Evolutionary conservation across 2,797 vertebrate genomes (phyloP).

Genomic region (Taenioides sp.): DNA sequence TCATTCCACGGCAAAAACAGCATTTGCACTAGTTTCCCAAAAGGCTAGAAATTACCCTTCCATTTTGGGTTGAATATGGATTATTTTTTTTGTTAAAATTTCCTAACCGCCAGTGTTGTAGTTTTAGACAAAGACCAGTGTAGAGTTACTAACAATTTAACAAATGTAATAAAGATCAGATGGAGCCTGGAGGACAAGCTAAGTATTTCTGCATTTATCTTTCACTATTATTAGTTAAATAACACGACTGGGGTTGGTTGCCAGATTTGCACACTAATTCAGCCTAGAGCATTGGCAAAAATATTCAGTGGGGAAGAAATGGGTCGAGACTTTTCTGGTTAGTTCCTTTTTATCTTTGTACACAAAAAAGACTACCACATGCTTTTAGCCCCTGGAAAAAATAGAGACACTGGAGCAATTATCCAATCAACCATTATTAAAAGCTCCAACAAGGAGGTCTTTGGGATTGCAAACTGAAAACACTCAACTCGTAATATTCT

Average conservation of each 20-base stretch:
- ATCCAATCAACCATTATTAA: constrained; percentile 26
- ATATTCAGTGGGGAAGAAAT: constrained; percentile 1
- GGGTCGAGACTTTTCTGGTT: constrained; percentile 2
- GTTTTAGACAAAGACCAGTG: neutral
- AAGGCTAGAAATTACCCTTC: too few relatives aligned
- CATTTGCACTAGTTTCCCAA: neutral
- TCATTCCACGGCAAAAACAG: neutral
- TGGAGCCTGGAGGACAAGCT: neutral
- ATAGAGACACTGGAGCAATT: constrained; percentile 19
- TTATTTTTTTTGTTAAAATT: neutral
- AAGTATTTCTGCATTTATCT: neutral
- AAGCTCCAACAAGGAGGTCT: constrained; percentile 16
- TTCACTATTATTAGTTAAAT: constrained; percentile 9
- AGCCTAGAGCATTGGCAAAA: constrained; percentile 11
- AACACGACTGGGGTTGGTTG: neutral
- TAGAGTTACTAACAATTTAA: neutral
- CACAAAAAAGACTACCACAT: constrained; percentile 22
- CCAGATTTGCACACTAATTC: constrained; percentile 3
- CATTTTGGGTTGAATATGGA: neutral
- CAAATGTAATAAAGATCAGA: neutral
- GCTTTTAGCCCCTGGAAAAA: constrained; percentile 26
- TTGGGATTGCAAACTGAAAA: constrained; percentile 47
- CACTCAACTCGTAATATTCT: constrained; percentile 38
- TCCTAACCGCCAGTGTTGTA: neutral
- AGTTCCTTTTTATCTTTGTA: neutral